Base-by-base conservation (phyloP, 2,113 vertebrate species). In the Vireo altiloquus region DNA sequence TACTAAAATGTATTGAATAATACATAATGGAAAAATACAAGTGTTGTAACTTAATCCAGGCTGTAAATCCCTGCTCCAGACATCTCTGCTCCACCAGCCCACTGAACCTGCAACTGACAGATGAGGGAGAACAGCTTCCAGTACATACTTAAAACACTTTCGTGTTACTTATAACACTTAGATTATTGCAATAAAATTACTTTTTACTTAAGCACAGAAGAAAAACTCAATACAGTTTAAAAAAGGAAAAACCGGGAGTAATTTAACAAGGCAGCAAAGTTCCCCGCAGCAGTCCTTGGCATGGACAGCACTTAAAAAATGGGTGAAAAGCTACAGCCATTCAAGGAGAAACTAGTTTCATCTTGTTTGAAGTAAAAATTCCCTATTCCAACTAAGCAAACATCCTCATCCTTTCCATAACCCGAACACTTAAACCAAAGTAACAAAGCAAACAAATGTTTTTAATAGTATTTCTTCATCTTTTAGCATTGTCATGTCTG, bases 281-380 rank as follows among this genome's bases (percentile, higher is more conserved):
- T 77, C 22, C 49, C 60, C 0, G 0, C 52, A 74, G 56, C 52
- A 65, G 60, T 56, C 76, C 42, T 82, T 84, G 66, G 77, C 61
- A 37, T 6, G 22, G 74, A n/a, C 25, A 44, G 59, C 63, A 53
- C 39, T 82, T 60, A n/a, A 31, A 31, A n/a, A 60, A 40, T 22
- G 15, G 21, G 37, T 82, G 75, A 85, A 89, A 91, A 91, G 77
- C 57, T 87, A 33, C 7, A 85, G 61, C 66, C 69, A 46, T 44
- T 71, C 65, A 75, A 87, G 39, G 87, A 81, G 33, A 49, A 95
- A 89, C 39, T 15, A 11, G 49, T 87, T 94, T 71, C 37, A 33
- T 56, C 66, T 82, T 91, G 87, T 87, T 94, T 91, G 68, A 79
- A 87, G 70, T 46, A 79, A 89, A 87, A 93, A 76, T 54, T 91